Evolutionary conservation across 2,797 vertebrate species (phyloP), one percentile per base, ranked within the genome.

Genomic region (Cyclopterus lumpus): DNA sequence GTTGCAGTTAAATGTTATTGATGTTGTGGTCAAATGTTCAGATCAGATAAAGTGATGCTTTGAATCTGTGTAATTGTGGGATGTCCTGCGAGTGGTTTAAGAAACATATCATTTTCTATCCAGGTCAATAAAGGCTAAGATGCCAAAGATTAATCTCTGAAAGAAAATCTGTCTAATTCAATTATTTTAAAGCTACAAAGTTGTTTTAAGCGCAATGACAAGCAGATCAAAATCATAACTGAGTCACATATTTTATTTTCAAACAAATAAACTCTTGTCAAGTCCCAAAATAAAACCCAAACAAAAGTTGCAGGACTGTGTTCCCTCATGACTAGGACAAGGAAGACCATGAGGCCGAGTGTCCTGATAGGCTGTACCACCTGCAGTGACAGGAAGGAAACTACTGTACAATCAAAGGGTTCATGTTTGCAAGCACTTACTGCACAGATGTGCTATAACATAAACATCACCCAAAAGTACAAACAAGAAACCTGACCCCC

Each of bases 201-300:
- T 67, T 18, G 6, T 20, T 84, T 68, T 48, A 79, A 84, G 65
- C 62, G 59, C 83, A 94, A 95, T 83, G 91, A 94, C 79, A 88
- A 90, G 85, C 83, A 92, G 92, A 85, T 93, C 85, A 75, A 93
- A 91, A 93, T 93, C 81, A 91, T 94, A 94, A 94, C 93, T 93
- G 94, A 95, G 93, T 95, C 95, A 96, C 94, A 94, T 93, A 93
- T 95, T 96, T 95, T 95, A 95, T 94, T 95, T 94, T 89, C 94
- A 95, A 95, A 95, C 93, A 95, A 95, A 95, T 94, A 94, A 95
- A 95, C 92, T 94, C 91, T 95, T 91, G 91, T 95, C 94, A 95
- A 95, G 93, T 95, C 94, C 91, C 92, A 93, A 94, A 94, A 93
- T 88, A 92, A 93, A 92, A 86, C 88, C 91, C 90, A 86, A 91